phyloP scores from a whole-genome alignment of 2,113 vertebrate species.

The Natator depressus region DNA sequence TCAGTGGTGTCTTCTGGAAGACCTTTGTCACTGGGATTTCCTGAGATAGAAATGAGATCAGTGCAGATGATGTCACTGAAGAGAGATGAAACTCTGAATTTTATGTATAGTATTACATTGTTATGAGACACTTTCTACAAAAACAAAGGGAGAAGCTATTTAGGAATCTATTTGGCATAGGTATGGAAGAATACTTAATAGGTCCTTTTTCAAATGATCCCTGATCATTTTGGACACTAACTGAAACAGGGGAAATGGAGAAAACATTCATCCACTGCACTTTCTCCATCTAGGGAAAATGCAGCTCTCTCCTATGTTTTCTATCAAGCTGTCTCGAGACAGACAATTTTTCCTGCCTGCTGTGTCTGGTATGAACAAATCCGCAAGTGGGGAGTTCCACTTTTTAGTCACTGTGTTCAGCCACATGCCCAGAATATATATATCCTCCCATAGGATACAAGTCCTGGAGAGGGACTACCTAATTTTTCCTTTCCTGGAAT shows the following conservation, averaged over 20 bases:
- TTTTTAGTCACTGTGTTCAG: slow-evolving; percentile 13
- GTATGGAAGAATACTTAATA: neutral
- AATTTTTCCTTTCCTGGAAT: neutral
- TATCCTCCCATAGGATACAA: neutral
- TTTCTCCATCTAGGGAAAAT: slow-evolving; percentile 36
- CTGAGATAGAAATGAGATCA: neutral
- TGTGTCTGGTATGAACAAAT: slow-evolving; percentile 16
- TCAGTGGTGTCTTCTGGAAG: neutral
- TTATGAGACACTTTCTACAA: neutral
- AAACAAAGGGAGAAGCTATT: neutral
- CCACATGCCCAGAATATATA: neutral
- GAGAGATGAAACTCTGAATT: neutral
- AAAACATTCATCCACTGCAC: neutral
- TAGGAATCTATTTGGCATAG: neutral
- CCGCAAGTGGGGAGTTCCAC: neutral
- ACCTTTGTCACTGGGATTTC: neutral
- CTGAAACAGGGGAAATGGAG: slow-evolving; percentile 29
- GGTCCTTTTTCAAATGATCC: neutral
- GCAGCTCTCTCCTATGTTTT: neutral
- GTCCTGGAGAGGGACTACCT: neutral
- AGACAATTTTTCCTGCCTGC: slow-evolving; percentile 34
- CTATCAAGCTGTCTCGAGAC: slow-evolving; percentile 17
- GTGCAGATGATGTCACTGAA: neutral
- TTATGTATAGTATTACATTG: neutral
- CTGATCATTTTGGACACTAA: slow-evolving; percentile 3